These are phyloP conservation scores for Drosophila tsacasi DNA, from an alignment of 1,140 invertebrate species.

Conservation along the genomic window DNA sequence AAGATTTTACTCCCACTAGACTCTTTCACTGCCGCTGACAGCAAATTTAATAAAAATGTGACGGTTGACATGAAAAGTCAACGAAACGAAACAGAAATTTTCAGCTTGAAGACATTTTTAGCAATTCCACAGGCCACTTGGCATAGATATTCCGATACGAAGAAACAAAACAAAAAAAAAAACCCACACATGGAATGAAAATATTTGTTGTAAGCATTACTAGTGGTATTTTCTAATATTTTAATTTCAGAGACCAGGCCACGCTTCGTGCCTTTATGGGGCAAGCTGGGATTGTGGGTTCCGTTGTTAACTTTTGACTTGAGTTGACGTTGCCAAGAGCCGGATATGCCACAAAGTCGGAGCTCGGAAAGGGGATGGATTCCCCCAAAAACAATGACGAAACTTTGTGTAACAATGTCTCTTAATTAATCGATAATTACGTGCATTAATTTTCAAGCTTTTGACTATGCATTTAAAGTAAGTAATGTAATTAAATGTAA, in stretches of 20 bases:
- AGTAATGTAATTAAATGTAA: not conserved
- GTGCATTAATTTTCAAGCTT: not conserved
- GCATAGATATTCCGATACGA: constrained; percentile 37
- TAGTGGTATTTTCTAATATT: constrained; percentile 43
- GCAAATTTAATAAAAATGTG: constrained; percentile 20
- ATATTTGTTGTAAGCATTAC: constrained; percentile 30
- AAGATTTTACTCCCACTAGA: not conserved
- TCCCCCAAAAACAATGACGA: not conserved
- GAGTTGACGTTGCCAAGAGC: constrained; percentile 31
- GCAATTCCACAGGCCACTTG: constrained; percentile 33
- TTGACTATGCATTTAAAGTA: not conserved
- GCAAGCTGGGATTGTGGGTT: constrained; percentile 39
- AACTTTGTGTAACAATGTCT: not conserved
- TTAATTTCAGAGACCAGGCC: constrained; percentile 40
- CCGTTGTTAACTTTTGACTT: constrained; percentile 25
- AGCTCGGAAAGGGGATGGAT: not conserved
- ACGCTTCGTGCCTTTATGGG: constrained; percentile 48
- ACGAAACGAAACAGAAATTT: constrained; percentile 61
- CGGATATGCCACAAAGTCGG: constrained; percentile 37
- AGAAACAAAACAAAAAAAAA: constrained; percentile 15
- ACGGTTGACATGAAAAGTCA: constrained; percentile 49
- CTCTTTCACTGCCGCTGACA: constrained; percentile 5
- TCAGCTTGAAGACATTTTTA: constrained; percentile 57
- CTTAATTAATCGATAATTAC: constrained; percentile 1
- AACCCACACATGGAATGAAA: constrained; percentile 14